Conservation (phyloP, 1,140 invertebrate genomes). For the Drosophila ananassae region DNA sequence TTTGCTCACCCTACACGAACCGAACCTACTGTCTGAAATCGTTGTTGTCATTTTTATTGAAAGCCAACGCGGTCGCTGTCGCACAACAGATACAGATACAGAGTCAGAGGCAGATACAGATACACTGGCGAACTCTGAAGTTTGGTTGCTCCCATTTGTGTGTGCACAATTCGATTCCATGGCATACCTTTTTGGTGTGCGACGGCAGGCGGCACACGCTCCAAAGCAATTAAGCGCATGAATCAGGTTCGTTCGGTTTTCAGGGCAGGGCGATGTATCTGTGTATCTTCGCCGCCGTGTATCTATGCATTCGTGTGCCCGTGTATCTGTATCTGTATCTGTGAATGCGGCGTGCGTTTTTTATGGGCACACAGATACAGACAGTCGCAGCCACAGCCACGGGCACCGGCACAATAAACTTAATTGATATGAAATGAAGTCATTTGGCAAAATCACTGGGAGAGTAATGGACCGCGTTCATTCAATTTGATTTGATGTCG, state of each 20-base stretch:
- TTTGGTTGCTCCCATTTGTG: conserved; percentile 70
- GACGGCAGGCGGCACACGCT: conserved; percentile 65
- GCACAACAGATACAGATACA: conserved; percentile 15
- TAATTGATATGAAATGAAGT: conserved; percentile 84
- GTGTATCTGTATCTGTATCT: conserved; percentile 1
- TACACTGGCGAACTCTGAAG: conserved; percentile 48
- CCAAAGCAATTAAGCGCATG: conserved; percentile 82
- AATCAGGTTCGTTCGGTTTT: conserved; percentile 79
- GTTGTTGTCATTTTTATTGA: conserved; percentile 73
- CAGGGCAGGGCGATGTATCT: conserved; percentile 62
- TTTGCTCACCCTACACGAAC: conserved; percentile 7
- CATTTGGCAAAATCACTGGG: conserved; percentile 83
- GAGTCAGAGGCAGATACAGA: conserved; percentile 33
- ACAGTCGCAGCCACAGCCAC: conserved; percentile 25
- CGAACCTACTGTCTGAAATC: conserved; percentile 55
- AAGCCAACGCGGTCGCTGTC: conserved; percentile 48
- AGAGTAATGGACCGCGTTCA: conserved; percentile 78
- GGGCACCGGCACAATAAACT: conserved; percentile 69
- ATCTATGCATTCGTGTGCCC: conserved; percentile 10
- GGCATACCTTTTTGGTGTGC: conserved; percentile 66
- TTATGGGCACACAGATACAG: conserved; percentile 11
- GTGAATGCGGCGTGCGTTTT: conserved; percentile 47
- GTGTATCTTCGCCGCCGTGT: conserved; percentile 30
- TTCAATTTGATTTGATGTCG: conserved; percentile 79
- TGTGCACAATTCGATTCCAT: conserved; percentile 78